Evolutionary conservation across 2,797 vertebrate species (phyloP), one percentile per base, ranked within the genome.

Genomic region (Phrynocephalus forsythii): DNA sequence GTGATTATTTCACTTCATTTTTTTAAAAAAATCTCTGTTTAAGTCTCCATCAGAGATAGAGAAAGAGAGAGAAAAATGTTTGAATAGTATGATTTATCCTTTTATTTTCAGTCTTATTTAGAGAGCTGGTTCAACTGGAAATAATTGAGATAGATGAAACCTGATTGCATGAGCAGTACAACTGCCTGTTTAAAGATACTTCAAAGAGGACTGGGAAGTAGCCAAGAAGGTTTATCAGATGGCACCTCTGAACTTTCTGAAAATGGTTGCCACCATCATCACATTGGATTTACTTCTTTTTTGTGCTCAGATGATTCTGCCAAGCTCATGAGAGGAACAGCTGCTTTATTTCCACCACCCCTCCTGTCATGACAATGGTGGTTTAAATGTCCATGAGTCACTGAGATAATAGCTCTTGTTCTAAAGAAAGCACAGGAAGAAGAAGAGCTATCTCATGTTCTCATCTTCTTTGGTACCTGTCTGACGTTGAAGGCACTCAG

Each of bases 371-470:
- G 66, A 67, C 91, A 85, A 78, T 78, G 87, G 90, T 0, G 2
- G 81, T 87, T 88, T 94, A 91, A 91, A 89, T 92, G 91, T 88
- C 91, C 92, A 33, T 94, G 93, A 95, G 90, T 94, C 94, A 94
- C 44, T 48, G 67, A 82, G 63, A 88, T 93, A 87, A 83, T 67
- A 94, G 84, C 80, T 92, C 71, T 68, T 93, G 83, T 91, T 90
- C 92, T 89, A 92, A 90, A 94, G 87, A 92, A 91, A 89, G 83
- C 78, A 81, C 26, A 88, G 63, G 67, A 48, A 89, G 78, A 63
- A 84, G 68, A 86, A 81, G 50, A 67, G 68, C 44, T 80, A 90
- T 90, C 66, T 90, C 86, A 87, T 88, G 84, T 89, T 92, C 92
- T 68, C 63, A 92, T 94, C 91, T 95, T 94, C 91, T 95, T 91